Percentiles rank a stretch among this genome's conserved stretches.
Conservation (phyloP, 1,140 invertebrate species). For the Neodiprion pinetum region DNA sequence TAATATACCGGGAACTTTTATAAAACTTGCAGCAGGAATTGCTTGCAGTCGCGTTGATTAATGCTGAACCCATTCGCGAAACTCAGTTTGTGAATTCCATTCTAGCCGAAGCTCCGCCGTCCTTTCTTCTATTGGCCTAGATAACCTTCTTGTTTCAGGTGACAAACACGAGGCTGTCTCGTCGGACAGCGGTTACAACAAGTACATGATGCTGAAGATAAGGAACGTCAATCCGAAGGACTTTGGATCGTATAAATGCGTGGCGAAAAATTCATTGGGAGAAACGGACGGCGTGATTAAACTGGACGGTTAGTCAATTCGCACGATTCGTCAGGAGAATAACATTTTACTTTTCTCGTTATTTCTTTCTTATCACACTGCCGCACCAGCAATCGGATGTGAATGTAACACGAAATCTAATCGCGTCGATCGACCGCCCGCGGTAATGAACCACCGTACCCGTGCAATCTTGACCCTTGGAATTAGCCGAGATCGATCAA, state of each 20-base stretch:
- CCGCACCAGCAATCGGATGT: too few species aligned
- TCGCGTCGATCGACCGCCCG: too few species aligned
- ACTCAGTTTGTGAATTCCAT: neutral
- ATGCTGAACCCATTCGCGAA: neutral
- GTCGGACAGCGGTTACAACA: constrained; percentile 82
- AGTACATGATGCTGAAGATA: constrained; percentile 89
- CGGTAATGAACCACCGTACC: too few species aligned
- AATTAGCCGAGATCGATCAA: constrained; percentile 27
- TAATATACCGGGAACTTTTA: neutral
- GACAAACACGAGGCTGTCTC: constrained; percentile 85
- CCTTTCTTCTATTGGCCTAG: neutral
- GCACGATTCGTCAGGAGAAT: neutral
- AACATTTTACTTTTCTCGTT: constrained; percentile 13
- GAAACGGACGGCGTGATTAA: constrained; percentile 92
- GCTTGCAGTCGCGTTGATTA: neutral
- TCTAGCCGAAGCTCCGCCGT: neutral
- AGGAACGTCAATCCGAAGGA: constrained; percentile 78
- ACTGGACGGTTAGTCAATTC: constrained; percentile 80
- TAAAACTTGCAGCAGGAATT: neutral
- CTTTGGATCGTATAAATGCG: constrained; percentile 90
- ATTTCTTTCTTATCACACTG: constrained; percentile 14
- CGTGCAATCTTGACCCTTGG: too few species aligned
- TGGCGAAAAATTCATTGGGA: constrained; percentile 93
- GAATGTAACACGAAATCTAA: too few species aligned
- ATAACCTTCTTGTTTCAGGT: constrained; percentile 64